phyloP scores from a whole-genome alignment of 2,113 vertebrate species.

The Elephas maximus region DNA sequence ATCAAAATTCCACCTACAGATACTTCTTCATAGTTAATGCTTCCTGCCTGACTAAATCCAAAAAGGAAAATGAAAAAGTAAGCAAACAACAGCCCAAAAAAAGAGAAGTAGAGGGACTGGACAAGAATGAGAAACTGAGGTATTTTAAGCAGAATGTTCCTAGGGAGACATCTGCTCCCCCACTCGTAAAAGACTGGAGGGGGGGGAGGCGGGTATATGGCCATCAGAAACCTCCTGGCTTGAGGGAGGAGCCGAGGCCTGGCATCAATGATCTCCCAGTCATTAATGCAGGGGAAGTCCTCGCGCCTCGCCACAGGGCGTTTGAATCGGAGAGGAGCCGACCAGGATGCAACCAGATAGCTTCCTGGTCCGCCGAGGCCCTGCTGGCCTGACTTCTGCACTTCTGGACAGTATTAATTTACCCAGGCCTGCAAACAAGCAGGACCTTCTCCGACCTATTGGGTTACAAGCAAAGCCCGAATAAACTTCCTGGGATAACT shows the following conservation, averaged over 20 bases:
- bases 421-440: constrained; percentile 85
- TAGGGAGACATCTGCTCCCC: no score
- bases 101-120: no score
- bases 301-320: constrained; percentile 78
- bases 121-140: neutral
- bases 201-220: neutral
- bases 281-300: constrained; percentile 83
- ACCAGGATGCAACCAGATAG: constrained; percentile 86
- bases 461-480: constrained; percentile 86
- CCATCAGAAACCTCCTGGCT: constrained; percentile 65
- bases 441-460: constrained; percentile 80
- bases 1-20: neutral
- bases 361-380: constrained; percentile 78
- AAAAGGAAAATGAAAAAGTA: neutral
- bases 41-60: neutral
- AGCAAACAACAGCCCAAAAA: neutral
- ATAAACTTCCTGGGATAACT: constrained; percentile 89
- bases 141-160: neutral
- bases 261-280: constrained; percentile 50
- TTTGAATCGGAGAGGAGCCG: constrained; percentile 84
- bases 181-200: neutral
- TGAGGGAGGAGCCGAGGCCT: constrained; percentile 65
- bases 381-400: constrained; percentile 84
- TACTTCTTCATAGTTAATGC: neutral
- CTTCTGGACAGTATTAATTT: constrained; percentile 88